Conservation (phyloP, 2,113 vertebrate genomes). For the Melanerpes aurifrons region DNA sequence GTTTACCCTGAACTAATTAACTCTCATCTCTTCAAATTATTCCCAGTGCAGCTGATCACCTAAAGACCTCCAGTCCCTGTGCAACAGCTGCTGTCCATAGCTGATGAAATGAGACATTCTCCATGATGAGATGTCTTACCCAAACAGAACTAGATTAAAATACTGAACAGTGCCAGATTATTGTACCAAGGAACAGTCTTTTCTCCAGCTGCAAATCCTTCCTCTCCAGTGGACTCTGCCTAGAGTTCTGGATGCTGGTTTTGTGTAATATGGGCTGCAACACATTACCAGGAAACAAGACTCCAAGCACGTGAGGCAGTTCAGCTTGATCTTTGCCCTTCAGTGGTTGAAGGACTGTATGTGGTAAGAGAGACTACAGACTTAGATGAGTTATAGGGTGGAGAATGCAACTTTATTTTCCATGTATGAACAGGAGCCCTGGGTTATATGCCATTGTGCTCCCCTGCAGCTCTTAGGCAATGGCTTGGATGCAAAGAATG, state of each 20-base stretch:
- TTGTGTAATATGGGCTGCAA: not conserved
- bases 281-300: constrained; percentile 1
- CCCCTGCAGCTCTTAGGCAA: not conserved
- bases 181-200: not conserved
- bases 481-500: not conserved
- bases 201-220: not conserved
- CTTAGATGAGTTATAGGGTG: not conserved
- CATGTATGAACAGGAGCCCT: not conserved
- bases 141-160: constrained; percentile 8
- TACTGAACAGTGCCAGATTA: not conserved
- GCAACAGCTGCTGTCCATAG: not conserved
- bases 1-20: constrained; percentile 58
- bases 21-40: constrained; percentile 63
- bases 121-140: not conserved
- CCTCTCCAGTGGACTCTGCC: not conserved
- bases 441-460: not conserved
- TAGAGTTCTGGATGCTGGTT: not conserved
- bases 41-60: constrained; percentile 48
- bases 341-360: not conserved
- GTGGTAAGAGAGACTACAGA: not conserved
- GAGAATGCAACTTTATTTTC: not conserved
- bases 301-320: not conserved
- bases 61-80: not conserved
- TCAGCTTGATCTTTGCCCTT: not conserved
- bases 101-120: constrained; percentile 12